Conservation (phyloP, 1,140 invertebrate genomes). For the Nomia melanderi region DNA sequence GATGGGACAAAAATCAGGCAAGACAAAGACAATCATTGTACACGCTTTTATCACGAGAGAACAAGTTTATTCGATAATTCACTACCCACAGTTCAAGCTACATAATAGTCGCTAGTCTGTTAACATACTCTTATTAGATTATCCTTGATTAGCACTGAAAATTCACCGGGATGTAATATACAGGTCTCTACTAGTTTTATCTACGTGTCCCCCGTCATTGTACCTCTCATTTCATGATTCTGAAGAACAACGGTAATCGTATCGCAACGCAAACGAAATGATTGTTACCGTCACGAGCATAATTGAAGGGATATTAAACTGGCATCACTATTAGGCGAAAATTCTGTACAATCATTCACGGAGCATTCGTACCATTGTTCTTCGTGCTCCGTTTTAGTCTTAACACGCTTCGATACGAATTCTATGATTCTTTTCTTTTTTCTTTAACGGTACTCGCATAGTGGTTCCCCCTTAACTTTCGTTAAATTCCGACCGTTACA, state of each 20-base stretch:
- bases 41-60: conserved; percentile 75
- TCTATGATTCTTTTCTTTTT: no score
- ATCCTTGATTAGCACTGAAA: conserved; percentile 71
- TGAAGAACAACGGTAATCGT: conserved; percentile 34
- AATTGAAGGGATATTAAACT: conserved; percentile 21
- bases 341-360: not conserved
- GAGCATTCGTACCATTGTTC: not conserved
- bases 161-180: conserved; percentile 73
- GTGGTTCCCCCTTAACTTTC: not conserved
- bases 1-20: not conserved
- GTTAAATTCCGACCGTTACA: not conserved
- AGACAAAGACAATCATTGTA: not conserved
- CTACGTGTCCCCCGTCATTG: conserved; percentile 70
- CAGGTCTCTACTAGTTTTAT: conserved; percentile 71
- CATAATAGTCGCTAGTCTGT: conserved; percentile 73
- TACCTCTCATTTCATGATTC: conserved; percentile 54
- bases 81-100: conserved; percentile 74
- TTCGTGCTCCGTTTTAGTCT: no score
- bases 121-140: conserved; percentile 72
- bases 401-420: not conserved
- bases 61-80: conserved; percentile 79
- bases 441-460: not conserved
- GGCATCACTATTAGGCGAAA: conserved; percentile 15
- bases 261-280: conserved; percentile 42
- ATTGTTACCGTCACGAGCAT: conserved; percentile 33